Conservation (phyloP, 2,113 vertebrate species). For the Sclerurus mexicanus region DNA sequence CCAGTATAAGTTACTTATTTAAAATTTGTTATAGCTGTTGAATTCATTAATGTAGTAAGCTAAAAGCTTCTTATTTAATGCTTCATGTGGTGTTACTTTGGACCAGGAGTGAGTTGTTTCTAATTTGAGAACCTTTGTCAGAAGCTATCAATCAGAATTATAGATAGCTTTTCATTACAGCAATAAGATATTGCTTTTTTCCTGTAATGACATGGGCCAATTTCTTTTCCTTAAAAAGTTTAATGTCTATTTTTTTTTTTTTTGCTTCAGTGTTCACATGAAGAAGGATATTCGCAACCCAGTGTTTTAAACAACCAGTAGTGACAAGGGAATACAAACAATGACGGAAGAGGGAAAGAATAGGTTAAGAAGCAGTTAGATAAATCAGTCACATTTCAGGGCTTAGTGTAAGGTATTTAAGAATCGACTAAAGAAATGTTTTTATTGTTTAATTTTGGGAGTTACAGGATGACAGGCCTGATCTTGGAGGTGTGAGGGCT, state of each 20-base stretch:
- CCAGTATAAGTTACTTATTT: not conserved
- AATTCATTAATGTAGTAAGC: not conserved
- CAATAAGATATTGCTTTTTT: not conserved
- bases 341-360: not conserved
- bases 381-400: not conserved
- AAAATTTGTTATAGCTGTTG: not conserved
- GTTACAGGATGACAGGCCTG: not conserved
- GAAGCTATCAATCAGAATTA: not conserved
- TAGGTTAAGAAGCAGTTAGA: not conserved
- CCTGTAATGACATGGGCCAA: not conserved
- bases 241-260: not conserved
- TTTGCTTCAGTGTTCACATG: not conserved
- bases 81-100: not conserved
- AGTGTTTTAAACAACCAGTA: not conserved
- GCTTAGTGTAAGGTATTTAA: not conserved
- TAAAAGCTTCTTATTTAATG: not conserved
- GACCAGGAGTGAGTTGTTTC: not conserved
- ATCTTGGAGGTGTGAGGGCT: rapidly evolving
- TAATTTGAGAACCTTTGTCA: not conserved
- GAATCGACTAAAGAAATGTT: not conserved
- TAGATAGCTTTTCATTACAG: not conserved
- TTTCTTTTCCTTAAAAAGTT: not conserved
- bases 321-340: not conserved
- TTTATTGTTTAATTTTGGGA: not conserved
- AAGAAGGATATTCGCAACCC: not conserved